phyloP scores from a whole-genome alignment of 2,888 invertebrate genomes.

The Drosophila macrospina region DNA sequence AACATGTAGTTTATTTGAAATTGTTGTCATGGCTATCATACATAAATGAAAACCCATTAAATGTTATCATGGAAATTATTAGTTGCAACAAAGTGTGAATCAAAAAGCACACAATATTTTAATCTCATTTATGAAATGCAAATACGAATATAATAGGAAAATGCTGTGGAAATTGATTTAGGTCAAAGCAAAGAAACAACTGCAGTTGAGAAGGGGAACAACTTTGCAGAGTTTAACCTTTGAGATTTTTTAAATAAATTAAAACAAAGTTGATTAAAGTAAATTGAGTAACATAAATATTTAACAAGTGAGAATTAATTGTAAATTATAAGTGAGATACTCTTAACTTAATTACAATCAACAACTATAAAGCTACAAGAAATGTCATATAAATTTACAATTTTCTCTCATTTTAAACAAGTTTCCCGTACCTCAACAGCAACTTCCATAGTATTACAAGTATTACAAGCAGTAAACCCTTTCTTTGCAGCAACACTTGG shows the following conservation, averaged over 20 bases:
- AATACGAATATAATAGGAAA: background rate
- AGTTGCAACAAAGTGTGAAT: background rate
- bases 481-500: background rate
- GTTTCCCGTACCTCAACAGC: background rate
- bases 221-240: no score
- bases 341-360: no score
- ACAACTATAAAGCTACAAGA: background rate
- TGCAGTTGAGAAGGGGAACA: background rate
- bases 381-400: background rate
- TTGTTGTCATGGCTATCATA: background rate
- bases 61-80: background rate
- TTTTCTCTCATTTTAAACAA: background rate
- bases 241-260: no score
- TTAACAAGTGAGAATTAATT: no score
- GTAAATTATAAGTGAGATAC: no score
- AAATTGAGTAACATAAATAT: no score
- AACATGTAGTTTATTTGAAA: constrained; percentile 26
- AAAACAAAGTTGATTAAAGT: no score
- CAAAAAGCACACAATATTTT: background rate
- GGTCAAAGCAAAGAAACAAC: background rate
- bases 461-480: constrained; percentile 4
- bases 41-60: background rate
- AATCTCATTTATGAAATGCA: background rate
- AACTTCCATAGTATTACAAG: constrained; percentile 6
- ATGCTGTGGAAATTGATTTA: background rate